A percentile compares a stretch with the other conserved stretches of the same genome.
phyloP scores from a whole-genome alignment of 2,888 invertebrate genomes.

The Miltochrista miniata region DNA sequence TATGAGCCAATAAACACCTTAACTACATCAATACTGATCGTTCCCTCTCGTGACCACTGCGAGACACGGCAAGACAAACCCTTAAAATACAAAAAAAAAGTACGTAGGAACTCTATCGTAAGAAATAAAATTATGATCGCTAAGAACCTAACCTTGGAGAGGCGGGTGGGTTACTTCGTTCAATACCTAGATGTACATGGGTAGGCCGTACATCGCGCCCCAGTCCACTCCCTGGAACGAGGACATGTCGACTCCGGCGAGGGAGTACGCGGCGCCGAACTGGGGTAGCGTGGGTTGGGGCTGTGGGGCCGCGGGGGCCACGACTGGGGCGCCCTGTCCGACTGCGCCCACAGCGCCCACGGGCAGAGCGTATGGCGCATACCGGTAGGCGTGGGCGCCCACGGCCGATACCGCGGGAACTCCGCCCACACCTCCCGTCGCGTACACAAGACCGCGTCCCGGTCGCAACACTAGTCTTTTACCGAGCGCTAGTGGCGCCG shows the following conservation, averaged over 20 bases:
- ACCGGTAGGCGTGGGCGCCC: slow-evolving; percentile 77
- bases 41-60: slow-evolving; percentile 46
- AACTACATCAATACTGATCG: slow-evolving; percentile 60
- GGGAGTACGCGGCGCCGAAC: slow-evolving; percentile 89
- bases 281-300: slow-evolving; percentile 85
- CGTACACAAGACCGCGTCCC: slow-evolving; percentile 85
- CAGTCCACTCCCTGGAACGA: slow-evolving; percentile 96
- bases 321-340: slow-evolving; percentile 58
- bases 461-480: slow-evolving; percentile 90
- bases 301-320: slow-evolving; percentile 81
- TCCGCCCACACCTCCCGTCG: slow-evolving; percentile 72
- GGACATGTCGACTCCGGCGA: slow-evolving; percentile 95
- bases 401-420: slow-evolving; percentile 54
- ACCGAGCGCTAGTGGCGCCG: slow-evolving; percentile 86
- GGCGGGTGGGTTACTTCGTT: slow-evolving; percentile 46
- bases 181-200: slow-evolving; percentile 94
- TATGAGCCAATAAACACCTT: slow-evolving; percentile 55
- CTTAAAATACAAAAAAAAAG: slow-evolving; percentile 42
- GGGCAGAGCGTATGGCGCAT: slow-evolving; percentile 82
- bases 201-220: slow-evolving; percentile 96
- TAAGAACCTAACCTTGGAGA: slow-evolving; percentile 48
- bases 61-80: slow-evolving; percentile 58
- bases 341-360: slow-evolving; percentile 37
- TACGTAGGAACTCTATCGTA: slow-evolving; percentile 61
- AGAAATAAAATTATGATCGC: slow-evolving; percentile 42